Percentiles rank a stretch among this genome's conserved stretches.
Evolutionary conservation across 1,140 invertebrate species (phyloP).

Genomic region (Holcopasites calliopsidis): DNA sequence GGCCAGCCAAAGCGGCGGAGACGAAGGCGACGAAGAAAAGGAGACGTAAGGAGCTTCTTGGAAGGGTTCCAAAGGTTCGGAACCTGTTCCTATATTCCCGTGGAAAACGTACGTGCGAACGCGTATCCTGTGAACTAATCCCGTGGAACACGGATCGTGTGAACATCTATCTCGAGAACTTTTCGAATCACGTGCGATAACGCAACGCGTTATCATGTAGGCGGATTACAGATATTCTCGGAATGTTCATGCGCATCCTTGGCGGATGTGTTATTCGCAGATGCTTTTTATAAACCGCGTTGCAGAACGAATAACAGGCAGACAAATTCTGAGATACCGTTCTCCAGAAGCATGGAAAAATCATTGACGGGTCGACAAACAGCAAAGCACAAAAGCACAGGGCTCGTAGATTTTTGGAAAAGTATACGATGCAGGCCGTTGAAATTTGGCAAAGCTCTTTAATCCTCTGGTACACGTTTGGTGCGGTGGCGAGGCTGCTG

Average conservation of each 20-base stretch:
- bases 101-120: background rate
- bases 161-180: too few relatives aligned
- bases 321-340: background rate
- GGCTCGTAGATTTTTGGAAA: background rate
- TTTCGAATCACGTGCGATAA: background rate
- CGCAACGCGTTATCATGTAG: background rate
- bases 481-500: background rate
- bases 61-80: conserved; percentile 48
- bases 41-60: conserved; percentile 20
- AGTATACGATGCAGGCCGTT: background rate
- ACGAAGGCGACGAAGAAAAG: background rate
- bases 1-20: background rate
- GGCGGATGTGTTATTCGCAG: background rate
- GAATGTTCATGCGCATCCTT: background rate
- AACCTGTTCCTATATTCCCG: conserved; percentile 28
- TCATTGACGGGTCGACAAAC: background rate
- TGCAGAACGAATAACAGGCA: background rate
- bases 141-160: background rate
- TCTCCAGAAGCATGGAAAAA: background rate
- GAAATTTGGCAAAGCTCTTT: background rate
- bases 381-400: background rate
- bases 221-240: background rate
- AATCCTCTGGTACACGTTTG: background rate
- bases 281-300: background rate
- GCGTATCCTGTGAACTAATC: conserved; percentile 8